Evolutionary conservation across 1,140 invertebrate species (phyloP).

Genomic region (Colletes latitarsis): DNA sequence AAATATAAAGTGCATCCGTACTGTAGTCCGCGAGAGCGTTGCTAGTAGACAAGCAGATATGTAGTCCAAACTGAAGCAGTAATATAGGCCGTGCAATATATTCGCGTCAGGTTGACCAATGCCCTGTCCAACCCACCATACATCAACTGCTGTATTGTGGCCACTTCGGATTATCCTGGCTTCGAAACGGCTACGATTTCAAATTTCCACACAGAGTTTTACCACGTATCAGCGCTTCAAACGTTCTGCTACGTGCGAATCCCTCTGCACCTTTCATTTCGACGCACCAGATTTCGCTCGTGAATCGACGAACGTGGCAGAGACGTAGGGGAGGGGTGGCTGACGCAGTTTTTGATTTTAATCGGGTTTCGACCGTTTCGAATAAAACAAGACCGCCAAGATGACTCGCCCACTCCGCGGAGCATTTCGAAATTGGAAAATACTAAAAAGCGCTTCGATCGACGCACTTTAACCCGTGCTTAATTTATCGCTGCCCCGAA

Average conservation of each 20-base stretch:
- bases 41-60: slow-evolving; percentile 45
- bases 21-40: neutral
- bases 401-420: neutral
- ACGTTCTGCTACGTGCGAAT: neutral
- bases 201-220: slow-evolving; percentile 52
- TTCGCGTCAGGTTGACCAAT: slow-evolving; percentile 68
- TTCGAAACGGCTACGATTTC: slow-evolving; percentile 51
- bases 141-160: slow-evolving; percentile 66
- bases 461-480: neutral
- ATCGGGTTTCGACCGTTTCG: neutral
- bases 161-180: slow-evolving; percentile 68
- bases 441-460: neutral
- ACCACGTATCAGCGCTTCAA: slow-evolving; percentile 25
- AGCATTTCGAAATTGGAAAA: neutral
- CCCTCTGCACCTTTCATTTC: slow-evolving; percentile 9
- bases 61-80: slow-evolving; percentile 62
- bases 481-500: neutral
- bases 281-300: neutral
- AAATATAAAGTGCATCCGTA: slow-evolving; percentile 6
- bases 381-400: neutral
- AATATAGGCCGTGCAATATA: slow-evolving; percentile 68
- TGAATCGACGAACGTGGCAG: neutral
- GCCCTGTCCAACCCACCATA: slow-evolving; percentile 65
- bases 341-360: neutral
- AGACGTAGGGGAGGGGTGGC: neutral